phyloP scores from a whole-genome alignment of 2,888 invertebrate genomes.

The Torymus auratus region DNA sequence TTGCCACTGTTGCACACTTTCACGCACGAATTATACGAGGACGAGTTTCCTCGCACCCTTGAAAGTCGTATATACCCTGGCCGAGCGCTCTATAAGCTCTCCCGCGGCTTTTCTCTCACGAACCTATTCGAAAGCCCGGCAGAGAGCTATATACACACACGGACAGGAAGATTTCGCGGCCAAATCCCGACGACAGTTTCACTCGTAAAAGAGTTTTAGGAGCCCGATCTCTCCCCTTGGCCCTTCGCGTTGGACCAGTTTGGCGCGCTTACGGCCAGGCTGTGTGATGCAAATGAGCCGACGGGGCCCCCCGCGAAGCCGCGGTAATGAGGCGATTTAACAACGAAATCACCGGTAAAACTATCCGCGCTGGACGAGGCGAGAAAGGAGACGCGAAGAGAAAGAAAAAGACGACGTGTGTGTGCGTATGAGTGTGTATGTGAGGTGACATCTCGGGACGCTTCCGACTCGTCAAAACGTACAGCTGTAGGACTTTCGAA shows the following conservation, averaged over 20 bases:
- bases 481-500: constrained; percentile 43
- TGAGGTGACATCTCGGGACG: constrained; percentile 10
- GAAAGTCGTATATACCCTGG: background rate
- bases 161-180: constrained; percentile 59
- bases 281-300: constrained; percentile 72
- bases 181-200: constrained; percentile 63
- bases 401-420: constrained; percentile 2
- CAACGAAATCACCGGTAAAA: constrained; percentile 70
- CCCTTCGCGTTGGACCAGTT: constrained; percentile 62
- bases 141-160: constrained; percentile 8
- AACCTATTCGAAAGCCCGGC: background rate
- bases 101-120: constrained; percentile 53
- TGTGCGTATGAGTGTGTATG: background rate
- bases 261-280: constrained; percentile 53
- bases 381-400: constrained; percentile 1
- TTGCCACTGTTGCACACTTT: constrained; percentile 30
- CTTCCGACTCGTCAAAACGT: constrained; percentile 63
- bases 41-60: constrained; percentile 42
- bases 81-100: constrained; percentile 36
- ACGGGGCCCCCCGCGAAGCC: constrained; percentile 68
- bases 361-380: constrained; percentile 60
- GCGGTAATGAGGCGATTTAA: constrained; percentile 76
- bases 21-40: constrained; percentile 16
- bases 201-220: constrained; percentile 66
- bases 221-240: background rate